Conservation (phyloP, 2,113 vertebrate species). For the Eclectus roratus region DNA sequence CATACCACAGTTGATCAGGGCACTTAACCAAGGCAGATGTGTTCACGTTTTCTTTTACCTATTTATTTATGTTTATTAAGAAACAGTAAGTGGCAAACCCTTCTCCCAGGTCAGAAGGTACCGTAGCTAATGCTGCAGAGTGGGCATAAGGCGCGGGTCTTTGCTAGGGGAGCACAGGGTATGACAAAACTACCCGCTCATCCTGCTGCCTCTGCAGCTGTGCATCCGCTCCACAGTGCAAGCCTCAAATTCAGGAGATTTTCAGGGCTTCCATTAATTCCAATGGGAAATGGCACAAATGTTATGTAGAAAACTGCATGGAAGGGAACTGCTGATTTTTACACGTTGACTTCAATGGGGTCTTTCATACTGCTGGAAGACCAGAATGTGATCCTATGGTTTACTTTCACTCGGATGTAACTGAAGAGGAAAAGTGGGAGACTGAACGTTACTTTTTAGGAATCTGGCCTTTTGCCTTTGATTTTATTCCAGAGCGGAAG, state of each 20-base stretch:
- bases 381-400: conserved; percentile 20
- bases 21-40: neutral
- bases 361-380: conserved; percentile 11
- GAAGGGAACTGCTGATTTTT: conserved; percentile 17
- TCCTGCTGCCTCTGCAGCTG: neutral
- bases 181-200: neutral
- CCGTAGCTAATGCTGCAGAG: neutral
- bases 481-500: conserved; percentile 51
- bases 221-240: neutral
- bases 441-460: conserved; percentile 7
- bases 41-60: neutral
- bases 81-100: neutral
- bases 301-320: conserved; percentile 8
- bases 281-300: neutral
- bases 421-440: conserved; percentile 39
- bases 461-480: conserved; percentile 21
- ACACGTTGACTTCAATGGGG: conserved; percentile 3
- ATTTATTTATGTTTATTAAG: neutral
- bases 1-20: neutral
- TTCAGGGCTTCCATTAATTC: neutral
- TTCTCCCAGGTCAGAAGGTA: neutral
- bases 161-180: neutral
- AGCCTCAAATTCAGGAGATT: neutral
- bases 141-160: neutral
- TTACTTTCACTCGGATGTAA: conserved; percentile 40